A percentile compares a stretch with the other conserved stretches of the same genome.
phyloP scores from a whole-genome alignment of 2,888 invertebrate genomes.

The Cotesia congregata region DNA sequence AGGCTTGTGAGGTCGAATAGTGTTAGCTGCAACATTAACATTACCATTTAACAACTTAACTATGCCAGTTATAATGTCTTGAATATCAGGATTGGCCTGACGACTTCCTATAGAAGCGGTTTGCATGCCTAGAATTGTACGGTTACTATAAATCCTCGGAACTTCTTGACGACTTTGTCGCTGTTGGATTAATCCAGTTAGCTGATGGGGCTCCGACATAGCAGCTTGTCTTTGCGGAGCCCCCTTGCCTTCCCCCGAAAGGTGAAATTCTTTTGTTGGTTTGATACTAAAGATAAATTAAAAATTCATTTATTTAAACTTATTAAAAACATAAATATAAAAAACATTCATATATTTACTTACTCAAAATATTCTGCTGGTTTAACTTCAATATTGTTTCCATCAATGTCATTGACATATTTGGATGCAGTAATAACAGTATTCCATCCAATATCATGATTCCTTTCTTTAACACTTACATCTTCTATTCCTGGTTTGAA shows the following conservation, averaged over 20 bases:
- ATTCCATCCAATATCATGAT: slow-evolving; percentile 55
- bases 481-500: slow-evolving; percentile 48
- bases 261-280: slow-evolving; percentile 58
- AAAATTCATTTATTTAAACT: neutral
- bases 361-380: slow-evolving; percentile 65
- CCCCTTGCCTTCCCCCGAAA: slow-evolving; percentile 83
- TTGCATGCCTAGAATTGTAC: slow-evolving; percentile 58
- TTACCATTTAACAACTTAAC: slow-evolving; percentile 91
- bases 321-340: neutral
- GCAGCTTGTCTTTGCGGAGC: slow-evolving; percentile 81
- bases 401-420: slow-evolving; percentile 63
- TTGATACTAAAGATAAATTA: slow-evolving; percentile 45
- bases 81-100: slow-evolving; percentile 83
- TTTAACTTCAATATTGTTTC: slow-evolving; percentile 66
- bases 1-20: slow-evolving; percentile 79
- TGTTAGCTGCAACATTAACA: slow-evolving; percentile 86
- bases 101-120: slow-evolving; percentile 60
- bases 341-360: slow-evolving; percentile 30
- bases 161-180: slow-evolving; percentile 63
- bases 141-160: slow-evolving; percentile 65
- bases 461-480: slow-evolving; percentile 44
- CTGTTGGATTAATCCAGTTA: slow-evolving; percentile 65
- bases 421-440: slow-evolving; percentile 61
- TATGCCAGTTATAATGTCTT: slow-evolving; percentile 91
- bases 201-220: slow-evolving; percentile 79